Percentiles rank a stretch among this genome's conserved stretches.
These are phyloP conservation scores for Malthinus seriepunctatus DNA, from an alignment of 2,888 invertebrate genomes.

Conservation along the genomic window DNA sequence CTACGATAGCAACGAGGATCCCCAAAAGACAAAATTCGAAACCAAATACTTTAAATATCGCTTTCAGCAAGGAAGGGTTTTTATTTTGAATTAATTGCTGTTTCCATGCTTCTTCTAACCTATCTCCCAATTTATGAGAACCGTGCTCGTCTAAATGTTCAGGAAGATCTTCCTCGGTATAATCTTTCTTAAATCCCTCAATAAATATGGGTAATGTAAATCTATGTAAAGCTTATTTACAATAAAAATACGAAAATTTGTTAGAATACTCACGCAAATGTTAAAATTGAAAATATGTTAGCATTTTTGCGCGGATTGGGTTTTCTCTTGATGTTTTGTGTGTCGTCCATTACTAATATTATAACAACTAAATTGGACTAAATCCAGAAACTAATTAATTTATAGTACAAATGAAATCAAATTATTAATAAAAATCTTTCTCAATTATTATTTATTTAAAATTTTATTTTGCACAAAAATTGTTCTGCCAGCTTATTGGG, in stretches of 20 bases:
- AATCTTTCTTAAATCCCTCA: slow-evolving; percentile 54
- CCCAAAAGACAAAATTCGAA: slow-evolving; percentile 35
- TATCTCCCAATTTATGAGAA: slow-evolving; percentile 64
- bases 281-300: slow-evolving; percentile 24
- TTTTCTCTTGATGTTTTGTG: background rate
- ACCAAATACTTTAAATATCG: slow-evolving; percentile 40
- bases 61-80: slow-evolving; percentile 35
- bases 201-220: slow-evolving; percentile 57
- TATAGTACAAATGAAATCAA: too few relatives aligned
- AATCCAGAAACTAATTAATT: too few relatives aligned
- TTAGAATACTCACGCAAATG: slow-evolving; percentile 22
- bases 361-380: too few relatives aligned
- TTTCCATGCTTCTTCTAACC: slow-evolving; percentile 59
- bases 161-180: slow-evolving; percentile 57
- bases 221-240: too few relatives aligned
- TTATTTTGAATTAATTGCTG: slow-evolving; percentile 29
- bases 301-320: slow-evolving; percentile 21
- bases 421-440: too few relatives aligned
- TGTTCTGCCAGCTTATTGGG: too few relatives aligned
- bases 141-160: slow-evolving; percentile 60
- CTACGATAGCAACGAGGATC: slow-evolving; percentile 19
- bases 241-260: background rate
- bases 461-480: too few relatives aligned
- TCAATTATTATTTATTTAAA: too few relatives aligned
- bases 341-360: too few relatives aligned